Evolutionary conservation across 2,888 invertebrate species (phyloP).

Genomic region (Itoplectis maculator): DNA sequence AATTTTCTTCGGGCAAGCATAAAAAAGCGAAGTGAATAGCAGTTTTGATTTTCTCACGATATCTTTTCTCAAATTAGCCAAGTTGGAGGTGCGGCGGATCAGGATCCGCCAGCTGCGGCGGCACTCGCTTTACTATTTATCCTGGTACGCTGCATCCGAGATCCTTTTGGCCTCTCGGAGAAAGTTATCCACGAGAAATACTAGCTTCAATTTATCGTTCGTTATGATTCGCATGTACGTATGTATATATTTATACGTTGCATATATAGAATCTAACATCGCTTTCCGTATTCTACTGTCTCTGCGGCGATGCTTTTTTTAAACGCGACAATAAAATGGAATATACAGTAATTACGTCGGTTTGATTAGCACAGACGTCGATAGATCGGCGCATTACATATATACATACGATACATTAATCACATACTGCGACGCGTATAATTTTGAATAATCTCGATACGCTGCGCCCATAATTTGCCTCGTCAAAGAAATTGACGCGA

Average conservation of each 20-base stretch:
- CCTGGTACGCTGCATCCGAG: background rate
- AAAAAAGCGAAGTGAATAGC: background rate
- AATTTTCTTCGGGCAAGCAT: background rate
- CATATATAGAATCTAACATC: too few species aligned
- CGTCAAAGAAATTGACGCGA: background rate
- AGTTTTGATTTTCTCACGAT: conserved; percentile 30
- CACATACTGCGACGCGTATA: background rate
- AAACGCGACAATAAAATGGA: background rate
- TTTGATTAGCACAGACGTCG: conserved; percentile 5
- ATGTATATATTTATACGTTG: background rate
- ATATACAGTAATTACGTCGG: conserved; percentile 23
- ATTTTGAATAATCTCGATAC: conserved; percentile 21
- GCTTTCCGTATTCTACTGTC: too few species aligned
- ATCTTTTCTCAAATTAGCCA: conserved; percentile 38
- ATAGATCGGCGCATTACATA: background rate
- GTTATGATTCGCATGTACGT: conserved; percentile 23
- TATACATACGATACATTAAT: too few species aligned
- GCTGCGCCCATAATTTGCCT: background rate
- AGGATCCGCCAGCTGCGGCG: background rate
- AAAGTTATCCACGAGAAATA: conserved; percentile 46
- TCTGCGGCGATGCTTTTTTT: background rate
- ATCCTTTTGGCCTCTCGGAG: conserved; percentile 35
- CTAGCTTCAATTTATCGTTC: conserved; percentile 34
- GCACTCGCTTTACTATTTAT: background rate
- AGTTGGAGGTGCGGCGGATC: conserved; percentile 3